phyloP scores from a whole-genome alignment of 2,797 vertebrate species.

The Anguilla anguilla region DNA sequence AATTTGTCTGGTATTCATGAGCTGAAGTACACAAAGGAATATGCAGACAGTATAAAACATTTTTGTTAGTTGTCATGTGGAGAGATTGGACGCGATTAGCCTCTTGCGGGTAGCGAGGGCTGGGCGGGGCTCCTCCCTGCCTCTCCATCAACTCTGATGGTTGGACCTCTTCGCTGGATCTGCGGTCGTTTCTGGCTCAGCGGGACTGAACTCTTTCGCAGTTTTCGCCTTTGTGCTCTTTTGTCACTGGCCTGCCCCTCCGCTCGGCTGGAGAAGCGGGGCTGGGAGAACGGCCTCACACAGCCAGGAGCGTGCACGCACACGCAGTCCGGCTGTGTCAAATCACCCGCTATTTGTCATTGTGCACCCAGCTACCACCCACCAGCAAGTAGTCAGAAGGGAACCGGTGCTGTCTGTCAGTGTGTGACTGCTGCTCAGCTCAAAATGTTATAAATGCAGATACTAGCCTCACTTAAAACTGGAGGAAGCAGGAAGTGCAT shows the following conservation, averaged over 20 bases:
- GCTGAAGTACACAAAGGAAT: conserved; percentile 56
- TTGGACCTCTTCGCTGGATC: conserved; percentile 1
- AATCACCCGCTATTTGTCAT: not conserved
- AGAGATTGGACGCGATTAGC: conserved; percentile 58
- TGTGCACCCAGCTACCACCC: not conserved
- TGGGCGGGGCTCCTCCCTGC: conserved; percentile 54
- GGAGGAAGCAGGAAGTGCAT: not conserved
- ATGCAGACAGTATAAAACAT: conserved; percentile 56
- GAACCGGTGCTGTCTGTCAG: not conserved
- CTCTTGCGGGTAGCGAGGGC: conserved; percentile 52
- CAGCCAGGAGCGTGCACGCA: not conserved
- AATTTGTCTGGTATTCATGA: conserved; percentile 59
- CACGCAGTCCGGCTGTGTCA: conserved; percentile 21
- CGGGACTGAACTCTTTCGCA: not conserved
- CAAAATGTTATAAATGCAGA: not conserved
- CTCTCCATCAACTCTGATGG: conserved; percentile 39
- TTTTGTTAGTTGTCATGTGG: conserved; percentile 55
- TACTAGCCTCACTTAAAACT: not conserved
- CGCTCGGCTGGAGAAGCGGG: not conserved
- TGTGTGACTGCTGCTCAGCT: not conserved
- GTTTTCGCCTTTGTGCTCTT: not conserved
- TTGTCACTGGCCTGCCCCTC: conserved; percentile 1
- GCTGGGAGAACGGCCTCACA: not conserved
- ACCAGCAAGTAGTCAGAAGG: not conserved
- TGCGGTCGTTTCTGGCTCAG: not conserved